A percentile compares a stretch with the other conserved stretches of the same genome.
Conservation (phyloP, 2,888 invertebrate species). For the Brachylomia viminalis region DNA sequence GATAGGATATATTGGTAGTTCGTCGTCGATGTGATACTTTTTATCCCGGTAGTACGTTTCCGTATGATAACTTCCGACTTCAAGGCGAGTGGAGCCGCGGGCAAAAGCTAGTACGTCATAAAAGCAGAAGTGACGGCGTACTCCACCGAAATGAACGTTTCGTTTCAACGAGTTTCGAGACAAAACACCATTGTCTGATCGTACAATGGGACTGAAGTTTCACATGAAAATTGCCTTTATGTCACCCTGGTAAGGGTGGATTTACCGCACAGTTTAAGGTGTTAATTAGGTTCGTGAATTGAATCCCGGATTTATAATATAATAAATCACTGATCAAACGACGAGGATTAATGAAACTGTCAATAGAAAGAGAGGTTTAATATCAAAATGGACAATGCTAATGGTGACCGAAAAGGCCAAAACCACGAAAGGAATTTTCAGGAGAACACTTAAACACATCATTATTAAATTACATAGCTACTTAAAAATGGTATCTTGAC, state of each 20-base stretch:
- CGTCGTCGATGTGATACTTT: no score
- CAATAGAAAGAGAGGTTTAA: background rate
- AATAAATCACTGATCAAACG: conserved; percentile 10
- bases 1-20: no score
- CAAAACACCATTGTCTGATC: conserved; percentile 34
- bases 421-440: no score
- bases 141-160: conserved; percentile 22
- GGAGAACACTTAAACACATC: no score
- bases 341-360: background rate
- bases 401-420: background rate
- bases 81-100: no score
- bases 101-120: background rate
- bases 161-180: conserved; percentile 11
- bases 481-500: background rate
- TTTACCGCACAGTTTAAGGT: background rate
- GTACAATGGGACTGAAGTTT: conserved; percentile 7
- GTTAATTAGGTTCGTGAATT: conserved; percentile 18
- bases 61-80: no score
- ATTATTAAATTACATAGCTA: no score
- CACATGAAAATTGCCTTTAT: conserved; percentile 6
- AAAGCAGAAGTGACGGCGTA: conserved; percentile 1
- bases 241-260: background rate
- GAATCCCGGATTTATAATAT: background rate
- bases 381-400: background rate
- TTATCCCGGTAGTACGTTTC: no score